Evolutionary conservation across 2,113 vertebrate genomes (phyloP).

Genomic region (Limnothrissa miodon): DNA sequence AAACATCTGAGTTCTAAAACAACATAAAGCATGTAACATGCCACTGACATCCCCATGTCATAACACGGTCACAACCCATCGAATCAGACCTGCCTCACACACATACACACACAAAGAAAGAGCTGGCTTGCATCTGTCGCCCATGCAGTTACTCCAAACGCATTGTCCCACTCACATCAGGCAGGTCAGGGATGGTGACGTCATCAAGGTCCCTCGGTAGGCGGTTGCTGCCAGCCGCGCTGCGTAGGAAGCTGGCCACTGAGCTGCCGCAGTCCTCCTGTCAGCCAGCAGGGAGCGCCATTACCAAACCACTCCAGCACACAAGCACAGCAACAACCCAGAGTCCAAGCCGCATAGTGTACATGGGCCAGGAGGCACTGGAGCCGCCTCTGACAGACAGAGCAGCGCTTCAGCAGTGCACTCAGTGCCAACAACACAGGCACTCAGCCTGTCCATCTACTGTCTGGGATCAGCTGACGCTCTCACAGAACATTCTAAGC

Average conservation of each 20-base stretch:
- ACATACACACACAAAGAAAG: conserved; percentile 13
- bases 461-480: not conserved
- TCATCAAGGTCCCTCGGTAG: conserved; percentile 63
- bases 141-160: conserved; percentile 12
- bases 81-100: not conserved
- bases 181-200: conserved; percentile 67
- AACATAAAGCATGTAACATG: not conserved
- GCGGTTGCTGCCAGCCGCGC: conserved; percentile 49
- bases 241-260: conserved; percentile 65
- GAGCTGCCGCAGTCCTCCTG: conserved; percentile 65
- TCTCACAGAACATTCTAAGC: not conserved
- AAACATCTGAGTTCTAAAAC: not conserved
- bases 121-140: not conserved
- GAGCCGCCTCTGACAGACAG: not conserved
- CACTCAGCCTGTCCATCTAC: not conserved
- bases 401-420: not conserved
- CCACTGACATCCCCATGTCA: not conserved
- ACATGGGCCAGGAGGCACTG: not conserved
- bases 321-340: not conserved
- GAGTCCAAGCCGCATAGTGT: not conserved
- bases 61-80: not conserved
- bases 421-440: not conserved
- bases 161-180: conserved; percentile 51
- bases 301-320: conserved; percentile 14
- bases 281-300: conserved; percentile 52